A percentile compares a stretch with the other conserved stretches of the same genome.
Evolutionary conservation across 2,888 invertebrate species (phyloP).

Genomic region (Calameuta filiformis): DNA sequence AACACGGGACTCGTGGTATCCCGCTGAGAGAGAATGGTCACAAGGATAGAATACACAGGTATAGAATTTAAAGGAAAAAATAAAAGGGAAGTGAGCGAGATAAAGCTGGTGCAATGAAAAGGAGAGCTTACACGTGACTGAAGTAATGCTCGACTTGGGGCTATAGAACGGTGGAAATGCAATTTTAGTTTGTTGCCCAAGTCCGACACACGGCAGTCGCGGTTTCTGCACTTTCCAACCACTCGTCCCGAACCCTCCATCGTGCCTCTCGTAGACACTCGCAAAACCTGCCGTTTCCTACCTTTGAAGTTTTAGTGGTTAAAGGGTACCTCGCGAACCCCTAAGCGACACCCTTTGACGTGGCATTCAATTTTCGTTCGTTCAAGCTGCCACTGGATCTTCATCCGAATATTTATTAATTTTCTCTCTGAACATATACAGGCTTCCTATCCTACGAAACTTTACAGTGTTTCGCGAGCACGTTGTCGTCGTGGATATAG

Average conservation of each 20-base stretch:
- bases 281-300: not conserved
- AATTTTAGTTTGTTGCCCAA: slow-evolving; percentile 4
- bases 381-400: not conserved
- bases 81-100: not conserved
- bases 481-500: not conserved
- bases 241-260: not conserved
- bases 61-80: slow-evolving; percentile 6
- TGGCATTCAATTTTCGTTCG: slow-evolving; percentile 15
- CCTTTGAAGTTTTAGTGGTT: slow-evolving; percentile 7
- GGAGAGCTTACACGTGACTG: not conserved
- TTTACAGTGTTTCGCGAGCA: not conserved
- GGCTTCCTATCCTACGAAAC: not conserved
- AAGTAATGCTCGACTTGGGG: not conserved
- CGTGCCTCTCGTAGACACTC: not conserved
- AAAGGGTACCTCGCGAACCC: slow-evolving; percentile 1
- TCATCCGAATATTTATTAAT: not conserved
- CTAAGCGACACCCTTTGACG: slow-evolving; percentile 10
- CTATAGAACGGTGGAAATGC: slow-evolving; percentile 4
- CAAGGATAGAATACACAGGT: not conserved
- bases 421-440: not conserved
- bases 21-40: not conserved
- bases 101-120: not conserved
- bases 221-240: not conserved
- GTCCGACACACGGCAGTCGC: not conserved
- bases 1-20: not conserved